These are phyloP conservation scores for Hirundo rustica DNA, from an alignment of 2,797 vertebrate genomes.

Conservation along the genomic window DNA sequence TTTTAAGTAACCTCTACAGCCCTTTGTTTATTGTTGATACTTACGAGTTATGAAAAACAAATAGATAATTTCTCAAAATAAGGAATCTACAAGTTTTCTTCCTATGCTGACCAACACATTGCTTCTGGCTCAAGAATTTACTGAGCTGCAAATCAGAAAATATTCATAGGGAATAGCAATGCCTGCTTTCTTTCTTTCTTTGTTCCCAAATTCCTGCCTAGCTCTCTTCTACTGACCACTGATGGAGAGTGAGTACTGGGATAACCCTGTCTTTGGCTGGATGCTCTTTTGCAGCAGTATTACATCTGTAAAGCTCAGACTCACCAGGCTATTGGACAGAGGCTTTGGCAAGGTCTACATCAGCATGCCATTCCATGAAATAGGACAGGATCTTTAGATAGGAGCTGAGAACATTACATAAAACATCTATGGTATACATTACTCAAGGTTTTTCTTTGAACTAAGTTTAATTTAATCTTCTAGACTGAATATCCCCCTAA, in stretches of 20 bases:
- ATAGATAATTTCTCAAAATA: neutral
- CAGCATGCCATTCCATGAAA: neutral
- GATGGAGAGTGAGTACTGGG: neutral
- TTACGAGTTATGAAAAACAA: neutral
- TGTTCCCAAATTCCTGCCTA: neutral
- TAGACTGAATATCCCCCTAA: neutral
- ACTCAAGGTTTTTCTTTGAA: neutral
- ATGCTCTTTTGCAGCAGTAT: neutral
- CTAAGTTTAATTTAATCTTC: neutral
- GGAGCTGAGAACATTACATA: neutral
- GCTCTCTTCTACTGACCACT: neutral
- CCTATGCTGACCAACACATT: neutral
- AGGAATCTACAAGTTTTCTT: neutral
- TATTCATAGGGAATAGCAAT: neutral
- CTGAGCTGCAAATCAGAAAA: neutral
- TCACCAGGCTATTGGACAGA: neutral
- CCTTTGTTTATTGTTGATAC: neutral
- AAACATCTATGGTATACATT: accelerated
- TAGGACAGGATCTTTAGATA: neutral
- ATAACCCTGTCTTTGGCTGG: neutral
- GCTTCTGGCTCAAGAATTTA: neutral
- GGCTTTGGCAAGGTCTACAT: neutral
- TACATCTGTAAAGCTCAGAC: accelerated
- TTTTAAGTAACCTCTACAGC: neutral
- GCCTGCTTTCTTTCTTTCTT: neutral